A percentile compares a stretch with the other conserved stretches of the same genome.
Conservation (phyloP, 2,113 vertebrate species). For the Oenanthe oenanthe region DNA sequence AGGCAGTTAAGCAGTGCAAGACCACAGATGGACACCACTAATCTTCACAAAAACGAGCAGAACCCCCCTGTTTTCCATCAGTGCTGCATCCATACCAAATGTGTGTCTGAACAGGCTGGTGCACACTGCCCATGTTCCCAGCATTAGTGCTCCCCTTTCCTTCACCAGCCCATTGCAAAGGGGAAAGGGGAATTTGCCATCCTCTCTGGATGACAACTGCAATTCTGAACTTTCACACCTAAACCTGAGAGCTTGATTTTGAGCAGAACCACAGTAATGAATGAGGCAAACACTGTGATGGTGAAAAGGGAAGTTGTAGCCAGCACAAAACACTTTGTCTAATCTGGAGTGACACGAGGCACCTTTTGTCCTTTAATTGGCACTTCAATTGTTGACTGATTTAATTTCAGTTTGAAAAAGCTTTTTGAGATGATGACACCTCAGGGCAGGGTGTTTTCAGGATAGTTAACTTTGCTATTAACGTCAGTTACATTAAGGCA, state of each 20-base stretch:
- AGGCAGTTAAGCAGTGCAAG: neutral
- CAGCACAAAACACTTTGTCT: neutral
- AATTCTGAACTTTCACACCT: neutral
- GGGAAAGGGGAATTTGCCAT: neutral
- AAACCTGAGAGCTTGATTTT: neutral
- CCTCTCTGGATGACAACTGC: neutral
- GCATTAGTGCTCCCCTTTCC: neutral
- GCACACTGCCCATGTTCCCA: rapidly evolving
- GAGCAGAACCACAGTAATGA: neutral
- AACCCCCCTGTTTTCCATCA: neutral
- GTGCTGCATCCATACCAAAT: neutral
- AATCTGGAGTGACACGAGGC: neutral
- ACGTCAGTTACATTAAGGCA: neutral
- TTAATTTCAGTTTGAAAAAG: neutral
- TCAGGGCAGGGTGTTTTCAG: neutral
- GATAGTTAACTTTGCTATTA: neutral
- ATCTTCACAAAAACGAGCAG: neutral
- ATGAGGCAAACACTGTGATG: rapidly evolving
- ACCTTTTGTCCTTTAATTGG: neutral
- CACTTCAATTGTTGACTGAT: neutral
- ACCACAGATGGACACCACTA: neutral
- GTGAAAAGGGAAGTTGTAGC: neutral
- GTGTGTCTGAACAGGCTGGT: neutral
- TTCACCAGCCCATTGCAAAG: neutral
- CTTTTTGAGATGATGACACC: neutral